Evolutionary conservation across 2,888 invertebrate species (phyloP).

Genomic region (Brachyptera putata): DNA sequence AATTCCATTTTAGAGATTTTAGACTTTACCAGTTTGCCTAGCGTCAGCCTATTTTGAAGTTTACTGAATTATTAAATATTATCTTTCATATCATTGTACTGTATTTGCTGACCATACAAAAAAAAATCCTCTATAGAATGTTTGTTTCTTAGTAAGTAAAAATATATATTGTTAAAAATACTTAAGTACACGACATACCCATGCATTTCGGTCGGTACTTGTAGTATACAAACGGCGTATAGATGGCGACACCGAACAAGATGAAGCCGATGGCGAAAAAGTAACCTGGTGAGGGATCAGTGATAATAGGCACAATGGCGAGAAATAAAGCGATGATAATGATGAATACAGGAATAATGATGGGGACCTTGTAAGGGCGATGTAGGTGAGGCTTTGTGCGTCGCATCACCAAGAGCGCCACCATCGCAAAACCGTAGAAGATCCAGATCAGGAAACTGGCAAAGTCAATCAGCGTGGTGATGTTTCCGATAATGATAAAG

Average conservation of each 20-base stretch:
- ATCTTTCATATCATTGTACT: no score
- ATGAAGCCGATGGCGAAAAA: constrained; percentile 70
- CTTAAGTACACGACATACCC: no score
- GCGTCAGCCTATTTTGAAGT: no score
- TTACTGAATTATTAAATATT: no score
- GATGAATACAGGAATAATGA: constrained; percentile 67
- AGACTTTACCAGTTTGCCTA: no score
- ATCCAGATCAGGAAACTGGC: constrained; percentile 86
- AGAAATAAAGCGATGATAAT: constrained; percentile 66
- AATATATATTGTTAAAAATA: no score
- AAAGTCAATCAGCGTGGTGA: constrained; percentile 73
- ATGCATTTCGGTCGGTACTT: constrained; percentile 58
- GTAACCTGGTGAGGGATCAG: constrained; percentile 72
- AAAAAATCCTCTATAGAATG: no score
- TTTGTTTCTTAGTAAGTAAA: no score
- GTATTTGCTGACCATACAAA: no score
- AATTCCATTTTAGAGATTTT: no score
- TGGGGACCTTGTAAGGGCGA: constrained; percentile 72
- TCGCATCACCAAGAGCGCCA: constrained; percentile 68
- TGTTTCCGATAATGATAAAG: constrained; percentile 70
- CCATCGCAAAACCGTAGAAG: constrained; percentile 79
- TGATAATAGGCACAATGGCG: constrained; percentile 67
- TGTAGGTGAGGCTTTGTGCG: constrained; percentile 61
- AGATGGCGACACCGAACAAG: constrained; percentile 62
- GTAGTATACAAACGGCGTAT: constrained; percentile 70